Conservation (phyloP, 2,888 invertebrate species). For the Netelia fuscicornis region DNA sequence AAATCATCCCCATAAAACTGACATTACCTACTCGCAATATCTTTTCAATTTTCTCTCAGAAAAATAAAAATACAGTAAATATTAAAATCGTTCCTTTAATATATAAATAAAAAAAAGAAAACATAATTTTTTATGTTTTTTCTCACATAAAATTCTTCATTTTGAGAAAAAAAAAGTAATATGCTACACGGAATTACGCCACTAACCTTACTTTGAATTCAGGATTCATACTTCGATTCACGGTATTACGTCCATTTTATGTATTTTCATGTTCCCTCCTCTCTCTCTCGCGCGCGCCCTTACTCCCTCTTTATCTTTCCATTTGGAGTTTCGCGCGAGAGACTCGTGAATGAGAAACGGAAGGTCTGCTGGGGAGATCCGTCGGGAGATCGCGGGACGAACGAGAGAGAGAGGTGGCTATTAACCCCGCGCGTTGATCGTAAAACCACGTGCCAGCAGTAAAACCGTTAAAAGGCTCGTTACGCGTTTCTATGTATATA, state of each 20-base stretch:
- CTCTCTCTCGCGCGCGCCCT: too few relatives aligned
- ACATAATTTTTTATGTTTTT: too few relatives aligned
- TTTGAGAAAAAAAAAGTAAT: too few relatives aligned
- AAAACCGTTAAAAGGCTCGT: constrained; percentile 73
- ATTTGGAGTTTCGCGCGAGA: constrained; percentile 55
- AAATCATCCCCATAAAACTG: too few relatives aligned
- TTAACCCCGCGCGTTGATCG: constrained; percentile 71
- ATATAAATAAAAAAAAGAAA: too few relatives aligned
- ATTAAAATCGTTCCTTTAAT: too few relatives aligned
- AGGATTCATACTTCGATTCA: constrained; percentile 17
- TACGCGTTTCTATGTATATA: constrained; percentile 69
- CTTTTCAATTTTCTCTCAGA: too few relatives aligned
- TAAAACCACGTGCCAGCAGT: constrained; percentile 71
- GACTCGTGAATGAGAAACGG: constrained; percentile 66
- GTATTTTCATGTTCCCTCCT: constrained; percentile 7
- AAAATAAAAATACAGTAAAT: too few relatives aligned
- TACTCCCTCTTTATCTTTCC: constrained; percentile 11
- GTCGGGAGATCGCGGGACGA: constrained; percentile 54
- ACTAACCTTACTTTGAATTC: constrained; percentile 28
- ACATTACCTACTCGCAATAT: too few relatives aligned
- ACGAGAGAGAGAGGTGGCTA: constrained; percentile 67
- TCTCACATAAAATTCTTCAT: too few relatives aligned
- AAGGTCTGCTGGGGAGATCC: constrained; percentile 50
- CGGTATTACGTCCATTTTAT: too few relatives aligned
- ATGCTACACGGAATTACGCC: not conserved